Evolutionary conservation across 2,797 vertebrate genomes (phyloP), one percentile per base, ranked within the genome.

Genomic region (Crypturellus tataupa): DNA sequence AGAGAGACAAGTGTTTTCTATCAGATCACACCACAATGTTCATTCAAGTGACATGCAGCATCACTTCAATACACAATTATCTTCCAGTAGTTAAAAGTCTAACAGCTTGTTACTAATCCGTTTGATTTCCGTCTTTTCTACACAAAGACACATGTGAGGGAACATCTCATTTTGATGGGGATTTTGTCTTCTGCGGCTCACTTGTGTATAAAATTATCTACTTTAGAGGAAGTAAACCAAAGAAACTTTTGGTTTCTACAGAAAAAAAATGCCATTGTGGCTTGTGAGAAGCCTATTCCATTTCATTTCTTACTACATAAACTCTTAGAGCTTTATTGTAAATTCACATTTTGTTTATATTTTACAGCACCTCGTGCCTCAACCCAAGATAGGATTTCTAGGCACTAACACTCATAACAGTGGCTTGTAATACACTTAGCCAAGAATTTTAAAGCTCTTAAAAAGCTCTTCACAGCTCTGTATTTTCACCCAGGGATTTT

Each of bases 191-290:
- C 37, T 39, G 37, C 12, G 79, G 58, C 40, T 80, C 42, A 29
- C 27, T 91, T 71, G n/a, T 21, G 68, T 37, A 72, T 65, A 73
- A 53, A 70, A 68, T 69, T 75, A 42, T 6, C 53, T 15, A 29
- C 51, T 95, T 91, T 44, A 68, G 55, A 46, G 73, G 31, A 75
- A 25, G 58, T 46, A 94, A 89, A 95, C 93, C 60, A 75, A 80
- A 91, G 76, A 75, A 39, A 39, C 37, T 9, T 8, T 39, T 39
- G 37, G 37, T 39, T 39, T 39, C 37, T 3, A 46, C 1, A 23
- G 46, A 21, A 64, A 75, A 75, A 37, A 39, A 78, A 35, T 4
- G 3, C 23, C 29, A 20, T 10, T 78, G 10, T 63, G 40, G 16
- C 16, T 90, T 85, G 80, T 56, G 49, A 83, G 39, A 6, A 87